Conservation (phyloP, 2,113 vertebrate genomes). For the Scolopax mira region DNA sequence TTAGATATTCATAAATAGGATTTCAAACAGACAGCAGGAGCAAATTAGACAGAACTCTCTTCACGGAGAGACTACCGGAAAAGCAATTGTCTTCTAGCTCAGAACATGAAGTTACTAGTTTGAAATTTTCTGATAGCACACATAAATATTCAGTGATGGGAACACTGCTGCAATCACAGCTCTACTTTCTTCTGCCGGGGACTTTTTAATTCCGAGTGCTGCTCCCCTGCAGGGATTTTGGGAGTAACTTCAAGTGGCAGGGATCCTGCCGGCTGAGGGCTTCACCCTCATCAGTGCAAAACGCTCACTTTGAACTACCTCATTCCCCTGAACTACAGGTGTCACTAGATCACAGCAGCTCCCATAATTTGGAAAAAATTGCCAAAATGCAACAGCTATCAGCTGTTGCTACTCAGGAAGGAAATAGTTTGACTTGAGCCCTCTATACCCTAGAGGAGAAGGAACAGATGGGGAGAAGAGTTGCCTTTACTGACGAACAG, state of each 20-base stretch:
- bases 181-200: neutral
- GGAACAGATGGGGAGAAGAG: neutral
- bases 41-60: neutral
- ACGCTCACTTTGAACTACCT: rapidly evolving
- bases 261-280: neutral
- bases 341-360: neutral
- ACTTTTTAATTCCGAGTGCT: neutral
- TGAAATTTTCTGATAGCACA: neutral
- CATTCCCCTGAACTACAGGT: neutral
- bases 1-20: neutral
- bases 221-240: neutral
- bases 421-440: neutral
- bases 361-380: neutral
- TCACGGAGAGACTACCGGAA: neutral
- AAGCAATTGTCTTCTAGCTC: neutral
- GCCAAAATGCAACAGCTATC: neutral
- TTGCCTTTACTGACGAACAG: neutral
- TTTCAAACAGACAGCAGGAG: neutral
- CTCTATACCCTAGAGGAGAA: neutral
- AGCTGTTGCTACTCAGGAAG: neutral
- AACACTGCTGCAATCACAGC: neutral
- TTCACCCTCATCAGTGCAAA: neutral
- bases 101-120: neutral
- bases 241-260: neutral
- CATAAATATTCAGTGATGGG: neutral